Conservation (phyloP, 2,888 invertebrate genomes). For the Watsonalla cultraria region DNA sequence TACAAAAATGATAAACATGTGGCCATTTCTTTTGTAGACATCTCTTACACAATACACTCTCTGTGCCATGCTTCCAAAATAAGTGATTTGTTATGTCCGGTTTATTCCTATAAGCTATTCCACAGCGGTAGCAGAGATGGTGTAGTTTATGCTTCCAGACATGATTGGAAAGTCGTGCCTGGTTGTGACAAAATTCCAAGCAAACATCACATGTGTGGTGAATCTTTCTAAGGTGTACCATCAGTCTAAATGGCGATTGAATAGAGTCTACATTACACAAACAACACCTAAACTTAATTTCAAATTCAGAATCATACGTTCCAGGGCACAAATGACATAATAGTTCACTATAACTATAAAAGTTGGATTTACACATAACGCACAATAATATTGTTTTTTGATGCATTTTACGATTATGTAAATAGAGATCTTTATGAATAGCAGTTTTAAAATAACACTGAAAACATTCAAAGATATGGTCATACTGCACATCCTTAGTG, state of each 20-base stretch:
- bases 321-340: constrained; percentile 93
- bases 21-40: constrained; percentile 95
- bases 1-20: constrained; percentile 93
- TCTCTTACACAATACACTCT: constrained; percentile 90
- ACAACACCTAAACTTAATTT: constrained; percentile 88
- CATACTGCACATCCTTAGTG: constrained; percentile 76
- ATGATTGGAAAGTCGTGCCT: constrained; percentile 89
- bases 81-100: constrained; percentile 93
- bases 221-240: constrained; percentile 91
- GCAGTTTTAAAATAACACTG: constrained; percentile 88
- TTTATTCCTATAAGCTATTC: constrained; percentile 92
- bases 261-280: constrained; percentile 87
- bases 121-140: constrained; percentile 92
- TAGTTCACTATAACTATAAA: constrained; percentile 92
- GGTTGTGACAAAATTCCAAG: constrained; percentile 88
- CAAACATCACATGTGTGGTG: constrained; percentile 94
- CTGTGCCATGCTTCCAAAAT: constrained; percentile 95
- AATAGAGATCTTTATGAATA: constrained; percentile 90
- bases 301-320: constrained; percentile 81
- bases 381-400: constrained; percentile 89
- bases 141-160: constrained; percentile 94
- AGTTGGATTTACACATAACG: constrained; percentile 92
- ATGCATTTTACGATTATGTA: constrained; percentile 92
- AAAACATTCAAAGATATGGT: constrained; percentile 90
- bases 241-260: constrained; percentile 91